Conservation (phyloP, 2,797 vertebrate genomes). For the Nasua narica region DNA sequence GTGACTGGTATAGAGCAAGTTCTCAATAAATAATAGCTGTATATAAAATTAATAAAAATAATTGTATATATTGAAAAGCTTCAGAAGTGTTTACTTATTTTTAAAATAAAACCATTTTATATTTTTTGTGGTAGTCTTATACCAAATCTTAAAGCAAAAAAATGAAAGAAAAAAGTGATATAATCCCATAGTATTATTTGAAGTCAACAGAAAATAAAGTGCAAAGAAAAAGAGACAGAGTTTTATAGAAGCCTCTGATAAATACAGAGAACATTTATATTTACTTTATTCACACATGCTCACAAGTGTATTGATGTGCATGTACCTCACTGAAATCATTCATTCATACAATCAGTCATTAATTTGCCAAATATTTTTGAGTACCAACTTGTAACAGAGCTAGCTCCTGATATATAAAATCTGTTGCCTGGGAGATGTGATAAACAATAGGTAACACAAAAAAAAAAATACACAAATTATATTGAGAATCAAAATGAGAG, state of each 20-base stretch:
- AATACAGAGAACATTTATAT: background rate
- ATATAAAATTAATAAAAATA: slow-evolving; percentile 9
- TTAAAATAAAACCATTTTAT: background rate
- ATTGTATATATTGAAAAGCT: background rate
- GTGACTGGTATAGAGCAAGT: background rate
- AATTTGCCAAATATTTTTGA: background rate
- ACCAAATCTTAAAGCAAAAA: background rate
- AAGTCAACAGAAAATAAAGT: background rate
- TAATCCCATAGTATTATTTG: background rate
- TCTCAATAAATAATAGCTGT: background rate
- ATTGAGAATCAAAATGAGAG: background rate
- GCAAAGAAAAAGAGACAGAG: background rate
- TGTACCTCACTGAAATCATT: background rate
- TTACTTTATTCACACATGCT: background rate
- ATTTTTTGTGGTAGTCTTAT: background rate
- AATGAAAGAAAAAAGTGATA: background rate
- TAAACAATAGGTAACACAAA: background rate
- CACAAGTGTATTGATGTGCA: background rate
- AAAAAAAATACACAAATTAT: background rate
- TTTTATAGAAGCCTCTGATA: background rate
- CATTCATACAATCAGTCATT: background rate
- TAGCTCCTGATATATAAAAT: background rate
- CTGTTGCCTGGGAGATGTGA: background rate
- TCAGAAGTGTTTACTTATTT: background rate
- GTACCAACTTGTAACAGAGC: background rate